Percentiles rank a stretch among this genome's conserved stretches.
These are phyloP conservation scores for Drosophila albomicans DNA, from an alignment of 1,140 invertebrate species.

Conservation along the genomic window DNA sequence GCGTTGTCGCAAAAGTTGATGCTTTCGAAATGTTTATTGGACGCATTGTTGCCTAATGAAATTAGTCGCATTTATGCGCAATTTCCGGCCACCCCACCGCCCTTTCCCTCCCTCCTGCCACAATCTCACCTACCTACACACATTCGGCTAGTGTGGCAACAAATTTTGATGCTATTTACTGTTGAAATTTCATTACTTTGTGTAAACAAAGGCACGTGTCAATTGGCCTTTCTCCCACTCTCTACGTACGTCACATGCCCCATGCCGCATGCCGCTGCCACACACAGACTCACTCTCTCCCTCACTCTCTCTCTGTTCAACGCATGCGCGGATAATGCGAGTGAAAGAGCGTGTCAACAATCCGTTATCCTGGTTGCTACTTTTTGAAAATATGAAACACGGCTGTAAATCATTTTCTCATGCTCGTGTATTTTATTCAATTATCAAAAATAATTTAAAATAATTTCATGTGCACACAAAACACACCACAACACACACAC, in stretches of 20 bases:
- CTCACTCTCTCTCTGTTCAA: neutral
- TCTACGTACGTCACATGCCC: neutral
- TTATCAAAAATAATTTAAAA: constrained; percentile 82
- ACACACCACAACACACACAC: neutral
- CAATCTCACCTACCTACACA: neutral
- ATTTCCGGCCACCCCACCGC: constrained; percentile 43
- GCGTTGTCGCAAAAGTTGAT: constrained; percentile 56
- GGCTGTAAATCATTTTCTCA: constrained; percentile 65
- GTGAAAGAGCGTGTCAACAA: constrained; percentile 48
- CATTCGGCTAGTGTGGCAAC: constrained; percentile 31
- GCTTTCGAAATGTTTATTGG: constrained; percentile 68
- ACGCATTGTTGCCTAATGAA: constrained; percentile 70
- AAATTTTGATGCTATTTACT: constrained; percentile 67
- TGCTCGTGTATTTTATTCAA: constrained; percentile 72
- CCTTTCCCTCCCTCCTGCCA: neutral
- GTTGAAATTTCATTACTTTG: constrained; percentile 79
- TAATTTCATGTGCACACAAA: constrained; percentile 58
- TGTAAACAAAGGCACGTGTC: constrained; percentile 80
- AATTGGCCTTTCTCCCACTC: constrained; percentile 16
- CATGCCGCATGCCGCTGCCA: neutral
- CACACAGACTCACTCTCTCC: too few species aligned
- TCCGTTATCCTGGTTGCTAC: constrained; percentile 23
- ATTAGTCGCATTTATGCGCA: constrained; percentile 72
- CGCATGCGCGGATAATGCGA: constrained; percentile 75
- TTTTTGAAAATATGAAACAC: constrained; percentile 48